Conservation (phyloP, 2,797 vertebrate species). For the Merluccius polli region DNA sequence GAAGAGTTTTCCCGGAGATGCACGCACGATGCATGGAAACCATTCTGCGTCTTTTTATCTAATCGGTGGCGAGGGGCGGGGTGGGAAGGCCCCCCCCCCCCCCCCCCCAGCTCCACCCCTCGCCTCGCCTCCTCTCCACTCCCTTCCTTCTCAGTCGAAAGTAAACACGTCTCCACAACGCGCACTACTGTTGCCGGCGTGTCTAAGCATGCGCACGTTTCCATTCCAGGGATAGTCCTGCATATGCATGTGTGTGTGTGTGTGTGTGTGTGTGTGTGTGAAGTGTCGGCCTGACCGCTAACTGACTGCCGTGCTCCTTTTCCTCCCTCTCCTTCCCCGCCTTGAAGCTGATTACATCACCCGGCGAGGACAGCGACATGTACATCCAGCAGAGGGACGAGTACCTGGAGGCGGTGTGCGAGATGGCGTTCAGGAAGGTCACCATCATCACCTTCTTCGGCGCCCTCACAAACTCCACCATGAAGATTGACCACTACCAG, state of each 20-base stretch:
- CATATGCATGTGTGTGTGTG: not conserved
- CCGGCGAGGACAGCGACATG: constrained; percentile 85
- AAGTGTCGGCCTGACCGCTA: not conserved
- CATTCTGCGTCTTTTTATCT: not conserved
- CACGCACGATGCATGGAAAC: not conserved
- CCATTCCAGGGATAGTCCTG: not conserved
- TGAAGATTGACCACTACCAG: constrained; percentile 99
- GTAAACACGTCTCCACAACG: not conserved
- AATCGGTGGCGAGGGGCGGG: not conserved
- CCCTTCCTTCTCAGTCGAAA: not conserved
- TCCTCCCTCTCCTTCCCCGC: not conserved
- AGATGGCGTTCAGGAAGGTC: constrained; percentile 95
- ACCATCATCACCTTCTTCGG: constrained; percentile 95
- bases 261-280: not conserved
- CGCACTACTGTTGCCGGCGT: not conserved
- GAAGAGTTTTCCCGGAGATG: not conserved
- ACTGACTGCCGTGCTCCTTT: constrained; percentile 3
- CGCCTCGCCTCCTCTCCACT: not conserved
- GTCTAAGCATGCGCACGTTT: not conserved
- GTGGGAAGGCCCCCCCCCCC: not conserved
- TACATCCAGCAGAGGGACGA: constrained; percentile 93
- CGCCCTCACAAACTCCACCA: constrained; percentile 89
- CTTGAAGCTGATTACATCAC: constrained; percentile 87
- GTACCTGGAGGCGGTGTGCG: constrained; percentile 96
- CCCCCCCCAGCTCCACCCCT: too few relatives aligned